These are phyloP conservation scores for Osedax fenrisi DNA, from an alignment of 2,888 invertebrate species.

Conservation along the genomic window DNA sequence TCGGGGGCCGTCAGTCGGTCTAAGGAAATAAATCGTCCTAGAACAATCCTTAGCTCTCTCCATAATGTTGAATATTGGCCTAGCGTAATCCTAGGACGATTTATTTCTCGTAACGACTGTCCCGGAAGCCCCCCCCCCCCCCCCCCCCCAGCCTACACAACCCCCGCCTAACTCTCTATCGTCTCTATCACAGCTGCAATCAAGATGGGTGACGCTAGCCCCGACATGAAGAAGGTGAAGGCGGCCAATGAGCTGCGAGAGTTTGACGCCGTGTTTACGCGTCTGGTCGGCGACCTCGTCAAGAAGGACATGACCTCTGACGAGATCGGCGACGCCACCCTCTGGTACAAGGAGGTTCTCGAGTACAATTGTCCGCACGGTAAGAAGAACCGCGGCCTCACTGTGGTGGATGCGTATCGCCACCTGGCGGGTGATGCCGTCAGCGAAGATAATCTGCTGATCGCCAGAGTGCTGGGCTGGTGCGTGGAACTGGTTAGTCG, in stretches of 20 bases:
- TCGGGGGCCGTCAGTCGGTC: too few species aligned
- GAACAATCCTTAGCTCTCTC: too few species aligned
- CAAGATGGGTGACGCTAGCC: conserved; percentile 8
- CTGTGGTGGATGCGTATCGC: conserved; percentile 49
- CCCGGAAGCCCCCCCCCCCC: too few species aligned
- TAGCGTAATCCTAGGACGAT: too few species aligned
- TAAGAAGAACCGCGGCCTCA: conserved; percentile 57
- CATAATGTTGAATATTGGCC: too few species aligned
- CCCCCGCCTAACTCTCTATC: too few species aligned
- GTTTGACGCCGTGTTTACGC: conserved; percentile 45
- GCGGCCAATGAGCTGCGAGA: conserved; percentile 38
- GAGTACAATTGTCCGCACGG: conserved; percentile 85
- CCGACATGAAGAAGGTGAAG: conserved; percentile 4
- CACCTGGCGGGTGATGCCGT: conserved; percentile 55
- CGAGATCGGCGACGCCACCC: conserved; percentile 41
- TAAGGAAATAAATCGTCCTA: too few species aligned
- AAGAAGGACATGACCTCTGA: conserved; percentile 38
- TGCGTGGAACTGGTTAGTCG: conserved; percentile 77
- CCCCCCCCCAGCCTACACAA: too few species aligned
- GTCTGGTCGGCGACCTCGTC: conserved; percentile 40
- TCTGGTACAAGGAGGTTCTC: conserved; percentile 54
- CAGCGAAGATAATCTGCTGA: conserved; percentile 62
- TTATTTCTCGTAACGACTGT: too few species aligned
- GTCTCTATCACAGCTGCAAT: too few species aligned
- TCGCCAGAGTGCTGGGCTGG: conserved; percentile 79